Conservation (phyloP, 2,797 vertebrate species). For the Danio jaintianensis region DNA sequence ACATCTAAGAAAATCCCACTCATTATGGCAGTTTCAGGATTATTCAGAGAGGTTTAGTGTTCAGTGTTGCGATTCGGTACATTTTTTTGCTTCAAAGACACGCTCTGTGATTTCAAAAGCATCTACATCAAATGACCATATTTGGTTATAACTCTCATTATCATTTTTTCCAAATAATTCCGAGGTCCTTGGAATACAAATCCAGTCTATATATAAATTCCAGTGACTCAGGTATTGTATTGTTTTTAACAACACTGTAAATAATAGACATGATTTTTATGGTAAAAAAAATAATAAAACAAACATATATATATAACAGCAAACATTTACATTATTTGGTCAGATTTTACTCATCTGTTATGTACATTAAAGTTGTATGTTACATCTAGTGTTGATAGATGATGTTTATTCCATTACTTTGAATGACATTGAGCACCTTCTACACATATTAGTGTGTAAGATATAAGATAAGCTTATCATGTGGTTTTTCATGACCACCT, state of each 20-base stretch:
- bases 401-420: no score
- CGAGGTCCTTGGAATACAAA: slow-evolving; percentile 9
- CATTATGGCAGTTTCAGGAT: slow-evolving; percentile 20
- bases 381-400: no score
- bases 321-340: no score
- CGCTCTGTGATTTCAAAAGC: not conserved
- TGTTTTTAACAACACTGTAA: not conserved
- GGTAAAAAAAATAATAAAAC: no score
- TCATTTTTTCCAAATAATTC: not conserved
- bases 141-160: not conserved
- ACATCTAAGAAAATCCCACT: slow-evolving; percentile 20
- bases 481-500: no score
- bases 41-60: not conserved
- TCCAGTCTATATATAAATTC: not conserved
- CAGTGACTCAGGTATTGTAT: not conserved
- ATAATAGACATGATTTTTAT: no score
- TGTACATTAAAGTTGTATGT: no score
- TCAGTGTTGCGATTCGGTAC: not conserved
- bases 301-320: no score
- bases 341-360: no score
- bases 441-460: no score
- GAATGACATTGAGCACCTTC: no score
- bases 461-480: no score
- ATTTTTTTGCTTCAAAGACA: not conserved
- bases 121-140: not conserved